These are phyloP conservation scores for Sphenodon punctatus DNA, from an alignment of 2,797 vertebrate species.

Conservation along the genomic window DNA sequence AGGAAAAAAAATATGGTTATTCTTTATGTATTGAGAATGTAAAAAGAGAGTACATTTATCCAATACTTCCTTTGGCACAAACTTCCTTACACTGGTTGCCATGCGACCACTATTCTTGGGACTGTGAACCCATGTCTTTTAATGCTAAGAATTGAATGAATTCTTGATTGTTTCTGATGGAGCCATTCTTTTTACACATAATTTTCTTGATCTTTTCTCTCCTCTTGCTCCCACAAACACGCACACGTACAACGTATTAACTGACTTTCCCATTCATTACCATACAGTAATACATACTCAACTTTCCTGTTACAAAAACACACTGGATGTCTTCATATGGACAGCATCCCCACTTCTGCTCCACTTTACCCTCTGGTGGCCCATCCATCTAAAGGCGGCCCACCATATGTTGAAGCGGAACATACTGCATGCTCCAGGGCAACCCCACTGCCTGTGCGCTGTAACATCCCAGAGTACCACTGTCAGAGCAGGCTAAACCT, in stretches of 20 bases:
- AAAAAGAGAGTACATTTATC: background rate
- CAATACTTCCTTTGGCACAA: background rate
- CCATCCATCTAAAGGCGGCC: too few species aligned
- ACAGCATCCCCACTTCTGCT: too few species aligned
- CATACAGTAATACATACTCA: background rate
- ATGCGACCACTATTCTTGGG: too few species aligned
- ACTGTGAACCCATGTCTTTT: fast-evolving
- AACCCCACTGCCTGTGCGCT: too few species aligned
- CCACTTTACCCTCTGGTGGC: too few species aligned
- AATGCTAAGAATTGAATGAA: background rate
- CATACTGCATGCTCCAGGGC: too few species aligned
- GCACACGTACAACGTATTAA: background rate
- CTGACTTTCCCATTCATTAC: background rate
- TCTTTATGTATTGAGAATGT: background rate
- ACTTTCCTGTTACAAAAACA: background rate
- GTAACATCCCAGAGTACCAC: too few species aligned
- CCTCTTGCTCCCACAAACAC: background rate
- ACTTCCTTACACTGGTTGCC: background rate
- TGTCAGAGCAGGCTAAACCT: too few species aligned
- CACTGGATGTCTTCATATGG: too few species aligned
- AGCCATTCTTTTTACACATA: background rate
- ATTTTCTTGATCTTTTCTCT: too few species aligned
- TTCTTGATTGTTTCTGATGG: fast-evolving
- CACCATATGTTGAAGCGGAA: too few species aligned
- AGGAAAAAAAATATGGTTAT: background rate